These are phyloP conservation scores for Furcifer pardalis DNA, from an alignment of 2,797 vertebrate species.

Conservation along the genomic window DNA sequence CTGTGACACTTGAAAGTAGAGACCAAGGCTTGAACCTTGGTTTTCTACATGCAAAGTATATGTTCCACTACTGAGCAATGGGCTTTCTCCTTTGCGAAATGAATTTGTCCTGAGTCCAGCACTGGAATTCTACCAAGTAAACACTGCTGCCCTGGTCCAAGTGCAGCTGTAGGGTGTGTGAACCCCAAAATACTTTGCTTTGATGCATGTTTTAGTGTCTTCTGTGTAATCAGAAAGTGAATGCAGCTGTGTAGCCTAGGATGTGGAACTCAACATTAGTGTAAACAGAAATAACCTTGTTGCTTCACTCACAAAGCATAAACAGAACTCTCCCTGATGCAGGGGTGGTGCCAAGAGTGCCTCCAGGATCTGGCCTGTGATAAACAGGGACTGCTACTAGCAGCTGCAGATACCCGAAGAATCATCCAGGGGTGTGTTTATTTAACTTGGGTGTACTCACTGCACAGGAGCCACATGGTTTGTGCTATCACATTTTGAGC, in stretches of 20 bases:
- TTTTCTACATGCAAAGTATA: neutral
- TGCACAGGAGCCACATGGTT: conserved; percentile 24
- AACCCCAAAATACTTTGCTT: neutral
- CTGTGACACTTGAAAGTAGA: neutral
- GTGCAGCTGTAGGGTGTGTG: neutral
- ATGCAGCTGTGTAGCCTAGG: neutral
- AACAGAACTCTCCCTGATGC: conserved; percentile 44
- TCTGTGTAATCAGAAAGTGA: neutral
- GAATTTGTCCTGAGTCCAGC: neutral
- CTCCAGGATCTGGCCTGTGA: conserved; percentile 36
- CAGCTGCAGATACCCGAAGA: conserved; percentile 33
- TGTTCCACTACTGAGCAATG: neutral
- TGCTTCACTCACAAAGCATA: conserved; percentile 14
- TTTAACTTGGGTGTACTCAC: conserved; percentile 38
- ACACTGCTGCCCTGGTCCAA: neutral
- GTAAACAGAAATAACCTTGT: neutral
- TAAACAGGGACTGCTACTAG: conserved; percentile 26
- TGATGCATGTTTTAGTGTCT: neutral
- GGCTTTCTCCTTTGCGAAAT: neutral
- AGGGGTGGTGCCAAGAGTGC: conserved; percentile 10
- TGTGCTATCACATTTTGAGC: neutral
- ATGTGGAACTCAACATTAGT: neutral
- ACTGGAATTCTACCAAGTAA: neutral
- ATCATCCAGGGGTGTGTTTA: conserved; percentile 40
- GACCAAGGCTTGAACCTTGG: neutral